Percentiles rank a stretch among this genome's conserved stretches.
These are phyloP conservation scores for Podargus strigoides DNA, from an alignment of 2,797 vertebrate genomes.

Conservation along the genomic window DNA sequence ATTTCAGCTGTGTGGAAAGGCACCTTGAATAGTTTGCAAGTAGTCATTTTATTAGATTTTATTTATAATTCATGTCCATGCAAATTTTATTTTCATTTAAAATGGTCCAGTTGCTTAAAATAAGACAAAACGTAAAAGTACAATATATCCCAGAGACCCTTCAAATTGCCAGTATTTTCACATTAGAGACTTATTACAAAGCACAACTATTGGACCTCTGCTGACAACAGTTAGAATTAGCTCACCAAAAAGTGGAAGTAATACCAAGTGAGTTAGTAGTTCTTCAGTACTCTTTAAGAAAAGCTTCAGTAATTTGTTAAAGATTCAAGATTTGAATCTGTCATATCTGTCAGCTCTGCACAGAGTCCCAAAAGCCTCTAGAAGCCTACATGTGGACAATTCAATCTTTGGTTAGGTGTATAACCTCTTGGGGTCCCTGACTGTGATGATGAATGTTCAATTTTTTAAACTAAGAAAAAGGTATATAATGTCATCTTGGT, in stretches of 20 bases:
- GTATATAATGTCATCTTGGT: too few species aligned
- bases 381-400: too few species aligned
- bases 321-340: background rate
- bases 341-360: too few species aligned
- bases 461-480: too few species aligned
- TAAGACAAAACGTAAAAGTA: background rate
- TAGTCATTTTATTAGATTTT: background rate
- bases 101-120: background rate
- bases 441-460: too few species aligned
- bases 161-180: background rate
- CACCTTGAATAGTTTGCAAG: background rate
- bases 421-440: too few species aligned
- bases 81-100: background rate
- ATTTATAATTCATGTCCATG: background rate
- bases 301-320: background rate
- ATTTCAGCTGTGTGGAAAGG: background rate
- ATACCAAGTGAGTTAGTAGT: background rate
- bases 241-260: background rate
- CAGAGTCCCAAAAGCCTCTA: too few species aligned
- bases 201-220: background rate
- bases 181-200: background rate
- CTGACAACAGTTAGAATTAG: background rate
- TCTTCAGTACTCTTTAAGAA: background rate
- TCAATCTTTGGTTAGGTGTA: too few species aligned
- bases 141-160: background rate